phyloP scores from a whole-genome alignment of 2,888 invertebrate genomes.

The Harpalus rufipes region DNA sequence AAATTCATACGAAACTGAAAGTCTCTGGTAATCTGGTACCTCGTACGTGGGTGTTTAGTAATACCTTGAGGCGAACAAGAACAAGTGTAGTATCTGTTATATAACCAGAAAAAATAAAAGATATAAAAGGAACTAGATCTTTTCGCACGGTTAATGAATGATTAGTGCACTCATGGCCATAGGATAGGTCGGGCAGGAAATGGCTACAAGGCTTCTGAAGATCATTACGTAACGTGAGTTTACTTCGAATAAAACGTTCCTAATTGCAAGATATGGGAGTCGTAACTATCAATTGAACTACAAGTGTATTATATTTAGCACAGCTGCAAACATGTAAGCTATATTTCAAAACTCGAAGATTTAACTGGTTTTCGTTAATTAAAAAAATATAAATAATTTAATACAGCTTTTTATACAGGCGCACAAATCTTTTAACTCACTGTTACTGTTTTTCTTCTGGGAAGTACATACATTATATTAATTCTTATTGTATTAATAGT shows the following conservation, averaged over 20 bases:
- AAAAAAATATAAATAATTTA: too few species aligned
- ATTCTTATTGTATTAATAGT: too few species aligned
- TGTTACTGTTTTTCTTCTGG: too few species aligned
- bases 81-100: constrained; percentile 16
- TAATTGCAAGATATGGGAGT: not conserved
- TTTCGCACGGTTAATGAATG: constrained; percentile 19
- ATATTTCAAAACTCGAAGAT: too few species aligned
- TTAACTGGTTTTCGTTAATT: too few species aligned
- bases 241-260: not conserved
- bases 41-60: constrained; percentile 21
- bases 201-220: constrained; percentile 12
- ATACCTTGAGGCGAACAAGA: constrained; percentile 20
- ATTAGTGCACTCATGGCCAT: constrained; percentile 21
- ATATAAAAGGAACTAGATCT: not conserved
- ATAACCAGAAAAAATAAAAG: constrained; percentile 7
- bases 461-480: too few species aligned
- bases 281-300: too few species aligned
- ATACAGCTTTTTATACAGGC: too few species aligned
- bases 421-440: too few species aligned
- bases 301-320: too few species aligned
- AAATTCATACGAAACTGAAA: constrained; percentile 9
- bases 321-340: too few species aligned
- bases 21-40: not conserved
- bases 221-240: not conserved
- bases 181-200: constrained; percentile 22